Conservation (phyloP, 2,797 vertebrate species). For the Dendrocincla tyrannina region DNA sequence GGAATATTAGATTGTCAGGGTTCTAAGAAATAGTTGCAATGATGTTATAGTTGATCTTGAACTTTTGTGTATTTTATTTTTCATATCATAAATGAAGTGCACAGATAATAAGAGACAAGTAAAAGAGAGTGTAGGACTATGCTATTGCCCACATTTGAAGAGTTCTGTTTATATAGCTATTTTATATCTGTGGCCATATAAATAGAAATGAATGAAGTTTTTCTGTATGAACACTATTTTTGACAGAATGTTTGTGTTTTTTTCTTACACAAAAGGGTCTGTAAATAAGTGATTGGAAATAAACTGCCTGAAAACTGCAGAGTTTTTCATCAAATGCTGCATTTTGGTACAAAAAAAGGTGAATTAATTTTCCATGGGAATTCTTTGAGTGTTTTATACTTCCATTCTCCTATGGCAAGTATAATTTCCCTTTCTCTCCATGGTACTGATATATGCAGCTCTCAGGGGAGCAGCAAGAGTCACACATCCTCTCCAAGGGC, state of each 20-base stretch:
- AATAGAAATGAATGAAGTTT: not conserved
- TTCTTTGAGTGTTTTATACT: not conserved
- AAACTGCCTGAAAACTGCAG: not conserved
- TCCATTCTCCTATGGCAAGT: not conserved
- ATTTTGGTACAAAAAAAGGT: not conserved
- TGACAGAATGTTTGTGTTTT: not conserved
- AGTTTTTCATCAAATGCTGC: not conserved
- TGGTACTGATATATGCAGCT: not conserved
- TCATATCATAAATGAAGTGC: not conserved
- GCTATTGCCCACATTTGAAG: not conserved
- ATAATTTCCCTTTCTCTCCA: not conserved
- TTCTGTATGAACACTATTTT: not conserved
- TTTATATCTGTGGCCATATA: not conserved
- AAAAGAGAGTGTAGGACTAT: not conserved
- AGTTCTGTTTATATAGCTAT: not conserved
- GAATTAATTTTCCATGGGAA: not conserved
- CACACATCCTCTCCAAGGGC: not conserved
- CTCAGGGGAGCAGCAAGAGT: not conserved
- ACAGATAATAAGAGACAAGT: not conserved
- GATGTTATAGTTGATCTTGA: not conserved
- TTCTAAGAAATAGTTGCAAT: not conserved
- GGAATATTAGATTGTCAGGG: not conserved
- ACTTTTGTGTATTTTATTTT: not conserved
- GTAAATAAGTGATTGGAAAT: not conserved
- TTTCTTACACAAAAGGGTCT: not conserved